These are phyloP conservation scores for Drepana arcuata DNA, from an alignment of 1,140 invertebrate species.

Conservation along the genomic window DNA sequence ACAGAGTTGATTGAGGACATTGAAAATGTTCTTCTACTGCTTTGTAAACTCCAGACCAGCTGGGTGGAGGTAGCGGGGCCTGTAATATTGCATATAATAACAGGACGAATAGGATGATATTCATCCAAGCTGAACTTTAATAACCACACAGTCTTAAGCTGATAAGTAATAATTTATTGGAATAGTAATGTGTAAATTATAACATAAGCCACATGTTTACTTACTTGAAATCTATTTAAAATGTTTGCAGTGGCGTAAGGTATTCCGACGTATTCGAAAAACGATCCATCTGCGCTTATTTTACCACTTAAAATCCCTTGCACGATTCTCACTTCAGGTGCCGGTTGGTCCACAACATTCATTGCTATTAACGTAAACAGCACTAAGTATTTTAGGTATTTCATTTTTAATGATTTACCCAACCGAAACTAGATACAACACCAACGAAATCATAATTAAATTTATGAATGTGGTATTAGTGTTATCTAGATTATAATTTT, in stretches of 20 bases:
- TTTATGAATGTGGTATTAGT: too few species aligned
- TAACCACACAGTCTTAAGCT: too few species aligned
- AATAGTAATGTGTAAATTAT: not conserved
- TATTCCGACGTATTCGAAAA: slow-evolving; percentile 4
- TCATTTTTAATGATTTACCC: too few species aligned
- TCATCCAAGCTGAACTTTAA: too few species aligned
- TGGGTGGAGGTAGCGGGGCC: slow-evolving; percentile 49
- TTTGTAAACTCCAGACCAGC: slow-evolving; percentile 44
- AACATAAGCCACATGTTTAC: too few species aligned
- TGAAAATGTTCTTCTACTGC: slow-evolving; percentile 36
- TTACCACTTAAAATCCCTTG: slow-evolving; percentile 23
- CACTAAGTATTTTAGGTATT: slow-evolving; percentile 13
- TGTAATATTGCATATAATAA: too few species aligned
- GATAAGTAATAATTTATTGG: too few species aligned
- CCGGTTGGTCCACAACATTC: slow-evolving; percentile 28
- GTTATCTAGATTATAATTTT: too few species aligned
- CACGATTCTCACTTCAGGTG: slow-evolving; percentile 24
- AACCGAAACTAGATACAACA: too few species aligned
- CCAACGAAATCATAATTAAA: too few species aligned
- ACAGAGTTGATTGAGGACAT: slow-evolving; percentile 34
- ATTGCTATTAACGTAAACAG: slow-evolving; percentile 24
- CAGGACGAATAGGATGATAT: too few species aligned
- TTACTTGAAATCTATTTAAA: slow-evolving; percentile 4
- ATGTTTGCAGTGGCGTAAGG: slow-evolving; percentile 2
- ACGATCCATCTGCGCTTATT: slow-evolving; percentile 2